phyloP scores from a whole-genome alignment of 2,797 vertebrate species.

The Myotis planiceps region DNA sequence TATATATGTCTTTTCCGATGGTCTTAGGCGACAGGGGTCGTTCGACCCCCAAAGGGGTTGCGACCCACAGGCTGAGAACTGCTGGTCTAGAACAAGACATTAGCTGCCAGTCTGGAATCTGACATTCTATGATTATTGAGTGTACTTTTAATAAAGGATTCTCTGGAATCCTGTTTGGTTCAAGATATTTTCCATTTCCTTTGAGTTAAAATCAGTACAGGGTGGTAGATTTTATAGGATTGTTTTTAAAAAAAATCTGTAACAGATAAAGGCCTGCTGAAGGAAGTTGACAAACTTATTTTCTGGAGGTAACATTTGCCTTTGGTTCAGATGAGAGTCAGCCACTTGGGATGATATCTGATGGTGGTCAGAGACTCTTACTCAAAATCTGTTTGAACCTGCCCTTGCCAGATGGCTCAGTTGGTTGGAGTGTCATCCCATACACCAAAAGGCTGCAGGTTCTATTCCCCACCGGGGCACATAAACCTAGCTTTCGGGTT shows the following conservation, averaged over 20 bases:
- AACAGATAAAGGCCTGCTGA: background rate
- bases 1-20: too few relatives aligned
- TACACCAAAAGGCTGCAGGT: background rate
- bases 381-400: background rate
- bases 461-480: background rate
- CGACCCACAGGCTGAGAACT: too few relatives aligned
- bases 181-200: background rate
- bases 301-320: conserved; percentile 11
- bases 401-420: background rate
- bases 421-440: background rate
- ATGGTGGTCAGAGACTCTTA: background rate
- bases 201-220: background rate
- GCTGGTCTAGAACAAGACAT: background rate
- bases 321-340: background rate
- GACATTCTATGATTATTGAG: background rate
- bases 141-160: background rate
- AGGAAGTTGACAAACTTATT: background rate
- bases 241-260: background rate
- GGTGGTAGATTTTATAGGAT: background rate
- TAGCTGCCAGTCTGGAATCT: background rate
- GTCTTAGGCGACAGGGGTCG: too few relatives aligned
- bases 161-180: background rate
- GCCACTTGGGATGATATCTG: background rate
- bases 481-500: background rate
- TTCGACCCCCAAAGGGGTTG: too few relatives aligned